Evolutionary conservation across 2,113 vertebrate genomes (phyloP).

Genomic region (Aptenodytes patagonicus): DNA sequence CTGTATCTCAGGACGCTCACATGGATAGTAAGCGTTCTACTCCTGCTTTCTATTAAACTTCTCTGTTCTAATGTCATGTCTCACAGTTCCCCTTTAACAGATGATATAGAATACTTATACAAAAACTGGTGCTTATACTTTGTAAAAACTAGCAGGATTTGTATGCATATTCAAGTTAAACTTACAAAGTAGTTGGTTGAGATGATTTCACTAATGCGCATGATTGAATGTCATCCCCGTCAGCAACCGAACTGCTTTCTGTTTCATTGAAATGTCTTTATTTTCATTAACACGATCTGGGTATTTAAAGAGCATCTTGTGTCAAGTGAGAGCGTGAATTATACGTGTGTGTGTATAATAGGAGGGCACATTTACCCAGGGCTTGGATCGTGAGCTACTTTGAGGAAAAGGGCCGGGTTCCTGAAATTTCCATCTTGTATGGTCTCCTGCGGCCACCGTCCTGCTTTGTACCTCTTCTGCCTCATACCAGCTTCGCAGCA

Average conservation of each 20-base stretch:
- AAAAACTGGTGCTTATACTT: neutral
- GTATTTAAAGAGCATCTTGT: neutral
- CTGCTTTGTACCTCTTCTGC: neutral
- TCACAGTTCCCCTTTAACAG: neutral
- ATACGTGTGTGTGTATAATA: neutral
- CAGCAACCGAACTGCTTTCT: neutral
- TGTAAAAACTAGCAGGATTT: neutral
- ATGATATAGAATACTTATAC: neutral
- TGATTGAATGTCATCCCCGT: neutral
- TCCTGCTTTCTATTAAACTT: neutral
- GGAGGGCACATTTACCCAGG: neutral
- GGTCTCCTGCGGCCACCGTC: fast-evolving
- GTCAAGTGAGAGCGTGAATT: neutral
- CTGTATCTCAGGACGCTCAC: neutral
- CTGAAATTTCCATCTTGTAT: neutral
- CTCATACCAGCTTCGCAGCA: neutral
- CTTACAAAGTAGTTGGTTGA: neutral
- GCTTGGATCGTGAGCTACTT: fast-evolving
- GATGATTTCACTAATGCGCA: neutral
- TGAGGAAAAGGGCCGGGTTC: neutral
- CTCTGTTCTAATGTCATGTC: neutral
- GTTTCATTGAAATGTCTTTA: neutral
- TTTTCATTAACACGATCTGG: neutral
- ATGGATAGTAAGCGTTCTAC: neutral
- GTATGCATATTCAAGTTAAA: neutral